Evolutionary conservation across 1,140 invertebrate species (phyloP), one percentile per base, ranked within the genome.

Genomic region (Anoplophora glabripennis): DNA sequence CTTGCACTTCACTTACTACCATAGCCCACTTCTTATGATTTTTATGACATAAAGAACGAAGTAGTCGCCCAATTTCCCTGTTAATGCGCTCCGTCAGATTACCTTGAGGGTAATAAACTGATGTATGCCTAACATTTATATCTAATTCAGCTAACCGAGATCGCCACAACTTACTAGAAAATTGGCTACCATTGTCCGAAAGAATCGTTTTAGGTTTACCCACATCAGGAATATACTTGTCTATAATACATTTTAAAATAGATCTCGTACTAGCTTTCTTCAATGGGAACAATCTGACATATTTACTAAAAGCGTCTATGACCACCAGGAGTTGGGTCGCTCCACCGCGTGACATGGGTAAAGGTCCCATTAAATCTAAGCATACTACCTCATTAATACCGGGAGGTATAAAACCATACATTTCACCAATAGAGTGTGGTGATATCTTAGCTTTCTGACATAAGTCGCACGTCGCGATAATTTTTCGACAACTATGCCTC

Each of bases 91-190:
- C 52, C 21, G 40, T 44, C 2, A 18, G 12, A 28, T 54, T 54
- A 15, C 40, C 40, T 18, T 54, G 52, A 17, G 52, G 52, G 37
- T 48, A 54, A 18, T 54, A 54, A 42, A 54, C 40, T n/a, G 41
- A 48, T 9, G 52, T 54, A 45, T 54, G 52, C 14, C 17, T 15
- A 2, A 42, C 40, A 12, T 7, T 3, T 17, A 48, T 18, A 3
- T n/a, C 17, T 11, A 21, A 21, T 11, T 40, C 38, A 14, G 10
- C 10, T 0, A 54, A 45, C 7, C n/a, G 1, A 10, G 40, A 14
- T n/a, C n/a, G 12, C 36, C 40, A 48, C 11, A 21, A 3, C 7
- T 40, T 28, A 14, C 41, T 48, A 4, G n/a, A 17, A 44, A 54
- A 54, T 45, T 45, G 52, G 8, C 37, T 14, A 14, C 40, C 38